Percentiles rank a stretch among this genome's conserved stretches.
Evolutionary conservation across 2,113 vertebrate genomes (phyloP).

Genomic region (Muntiacus muntjak): DNA sequence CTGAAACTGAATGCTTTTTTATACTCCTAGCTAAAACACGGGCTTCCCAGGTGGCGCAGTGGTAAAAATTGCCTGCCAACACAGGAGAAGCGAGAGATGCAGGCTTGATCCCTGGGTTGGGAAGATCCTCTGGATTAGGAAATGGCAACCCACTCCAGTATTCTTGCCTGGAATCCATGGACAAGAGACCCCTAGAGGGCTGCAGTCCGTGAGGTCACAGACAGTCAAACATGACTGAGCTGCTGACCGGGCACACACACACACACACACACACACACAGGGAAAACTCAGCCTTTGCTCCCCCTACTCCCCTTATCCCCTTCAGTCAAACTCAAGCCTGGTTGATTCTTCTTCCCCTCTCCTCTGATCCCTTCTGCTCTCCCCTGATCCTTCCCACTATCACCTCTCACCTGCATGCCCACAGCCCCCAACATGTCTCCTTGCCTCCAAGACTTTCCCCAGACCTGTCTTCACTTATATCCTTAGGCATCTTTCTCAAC

Average conservation of each 20-base stretch:
- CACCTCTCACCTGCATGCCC: background rate
- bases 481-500: background rate
- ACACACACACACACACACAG: background rate
- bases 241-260: background rate
- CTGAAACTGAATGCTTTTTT: background rate
- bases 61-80: background rate
- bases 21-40: background rate
- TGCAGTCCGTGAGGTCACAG: background rate
- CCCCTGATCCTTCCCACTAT: background rate
- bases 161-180: background rate
- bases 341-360: background rate
- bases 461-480: background rate
- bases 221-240: background rate
- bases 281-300: background rate
- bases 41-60: background rate
- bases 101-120: background rate
- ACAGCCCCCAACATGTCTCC: background rate
- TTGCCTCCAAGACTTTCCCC: background rate
- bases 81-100: background rate
- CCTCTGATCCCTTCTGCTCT: background rate
- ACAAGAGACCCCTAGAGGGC: background rate
- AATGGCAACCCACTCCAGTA: background rate
- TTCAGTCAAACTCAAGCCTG: background rate
- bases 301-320: accelerated
- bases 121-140: background rate